phyloP scores from a whole-genome alignment of 2,888 invertebrate genomes.

The Deilephila porcellus region DNA sequence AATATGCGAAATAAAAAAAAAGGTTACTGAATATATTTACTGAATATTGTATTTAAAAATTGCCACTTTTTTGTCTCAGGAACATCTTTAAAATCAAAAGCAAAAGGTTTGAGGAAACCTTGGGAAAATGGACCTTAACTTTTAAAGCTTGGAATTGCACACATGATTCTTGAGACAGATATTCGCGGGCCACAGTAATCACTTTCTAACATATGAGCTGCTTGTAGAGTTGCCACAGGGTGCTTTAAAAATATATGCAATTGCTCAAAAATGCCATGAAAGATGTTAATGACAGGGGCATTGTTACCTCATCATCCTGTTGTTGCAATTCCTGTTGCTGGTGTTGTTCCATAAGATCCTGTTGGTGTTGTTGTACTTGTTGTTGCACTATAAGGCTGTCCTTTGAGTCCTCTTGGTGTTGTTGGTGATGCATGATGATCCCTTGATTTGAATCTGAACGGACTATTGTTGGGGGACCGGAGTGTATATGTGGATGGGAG shows the following conservation, averaged over 20 bases:
- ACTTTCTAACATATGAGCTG: too few species aligned
- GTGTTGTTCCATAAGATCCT: constrained; percentile 80
- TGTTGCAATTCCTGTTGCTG: constrained; percentile 77
- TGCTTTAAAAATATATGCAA: not conserved
- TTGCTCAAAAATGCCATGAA: not conserved
- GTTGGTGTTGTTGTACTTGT: constrained; percentile 79
- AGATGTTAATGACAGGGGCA: not conserved
- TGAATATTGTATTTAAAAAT: too few species aligned
- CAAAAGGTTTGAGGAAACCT: too few species aligned
- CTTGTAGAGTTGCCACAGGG: too few species aligned
- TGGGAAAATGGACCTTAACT: too few species aligned
- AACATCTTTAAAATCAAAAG: too few species aligned
- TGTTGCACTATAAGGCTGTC: constrained; percentile 80
- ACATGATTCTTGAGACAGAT: too few species aligned
- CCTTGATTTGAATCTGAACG: constrained; percentile 77
- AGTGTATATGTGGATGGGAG: constrained; percentile 76
- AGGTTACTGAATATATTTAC: too few species aligned
- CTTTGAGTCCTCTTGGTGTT: constrained; percentile 78
- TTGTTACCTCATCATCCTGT: constrained; percentile 76
- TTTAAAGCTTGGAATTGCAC: too few species aligned
- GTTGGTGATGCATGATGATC: constrained; percentile 79
- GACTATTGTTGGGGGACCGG: constrained; percentile 77
- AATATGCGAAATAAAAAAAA: too few species aligned
- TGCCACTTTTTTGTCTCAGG: too few species aligned
- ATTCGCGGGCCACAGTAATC: too few species aligned